Evolutionary conservation across 2,113 vertebrate species (phyloP), one percentile per base, ranked within the genome.

Genomic region (Microcebus murinus): DNA sequence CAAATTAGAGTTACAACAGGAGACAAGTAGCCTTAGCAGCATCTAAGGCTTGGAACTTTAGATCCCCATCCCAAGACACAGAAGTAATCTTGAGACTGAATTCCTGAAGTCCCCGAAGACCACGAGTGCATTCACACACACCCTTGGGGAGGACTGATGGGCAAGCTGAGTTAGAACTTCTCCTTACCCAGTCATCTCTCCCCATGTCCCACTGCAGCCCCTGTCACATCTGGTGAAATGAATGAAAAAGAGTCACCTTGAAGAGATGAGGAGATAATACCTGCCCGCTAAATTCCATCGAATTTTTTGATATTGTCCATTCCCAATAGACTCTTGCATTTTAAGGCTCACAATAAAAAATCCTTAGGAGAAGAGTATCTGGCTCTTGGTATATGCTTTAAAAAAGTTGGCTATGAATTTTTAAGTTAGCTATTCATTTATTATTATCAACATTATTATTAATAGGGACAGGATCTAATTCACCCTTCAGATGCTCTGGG

Each of bases 371-470:
- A 95, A 82, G 17, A 80, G 29, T 74, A n/a, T 48, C 70, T 84
- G 34, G 29, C 18, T 90, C n/a, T 94, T 71, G 67, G 17, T 67
- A 95, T 79, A 13, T 59, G 63, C 63, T 91, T 87, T 93, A 92
- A 90, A 52, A 92, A 61, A 42, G 29, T 50, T 34, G 96, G 45
- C 31, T 80, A 67, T 93, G 48, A 57, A 50, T 67, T 86, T 87
- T 65, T 65, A 85, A 95, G 71, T 76, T 34, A 94, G 20, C 3
- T 48, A 81, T 96, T 92, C 67, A 93, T 95, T 95, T 87, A 95
- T 93, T 65, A 77, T 52, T 45, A 77, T 81, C 80, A 68, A 85
- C 52, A 93, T 93, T 68, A 82, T 89, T 94, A 83, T 61, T 93
- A 95, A 80, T 39, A 93, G 29, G 50, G 29, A 87, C 31, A 83